Conservation (phyloP, 2,888 invertebrate species). For the Spodoptera picta region DNA sequence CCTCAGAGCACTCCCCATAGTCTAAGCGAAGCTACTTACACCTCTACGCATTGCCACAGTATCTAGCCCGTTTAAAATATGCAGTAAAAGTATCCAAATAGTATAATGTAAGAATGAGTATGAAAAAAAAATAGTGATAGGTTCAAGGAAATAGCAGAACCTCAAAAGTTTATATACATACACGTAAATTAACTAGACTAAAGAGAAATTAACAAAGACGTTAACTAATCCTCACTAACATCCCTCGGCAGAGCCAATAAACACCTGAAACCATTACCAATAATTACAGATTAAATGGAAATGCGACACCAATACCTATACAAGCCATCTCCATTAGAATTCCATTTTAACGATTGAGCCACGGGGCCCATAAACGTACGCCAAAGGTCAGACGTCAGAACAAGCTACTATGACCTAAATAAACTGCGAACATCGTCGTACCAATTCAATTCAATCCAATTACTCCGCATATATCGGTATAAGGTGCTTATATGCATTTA, state of each 20-base stretch:
- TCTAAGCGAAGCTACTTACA: too few species aligned
- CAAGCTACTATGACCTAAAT: constrained; percentile 78
- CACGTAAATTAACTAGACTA: too few species aligned
- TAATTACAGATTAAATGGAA: constrained; percentile 46
- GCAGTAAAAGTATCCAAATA: too few species aligned
- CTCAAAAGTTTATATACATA: too few species aligned
- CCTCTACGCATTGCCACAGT: too few species aligned
- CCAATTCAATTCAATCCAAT: constrained; percentile 84
- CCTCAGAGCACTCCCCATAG: too few species aligned
- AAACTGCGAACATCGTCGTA: constrained; percentile 74
- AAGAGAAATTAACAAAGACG: too few species aligned
- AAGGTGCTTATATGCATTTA: constrained; percentile 38
- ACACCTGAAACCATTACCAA: constrained; percentile 21
- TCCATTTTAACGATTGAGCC: constrained; percentile 64
- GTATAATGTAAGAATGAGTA: too few species aligned
- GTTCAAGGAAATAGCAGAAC: too few species aligned
- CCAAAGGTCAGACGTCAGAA: constrained; percentile 71
- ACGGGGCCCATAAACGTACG: constrained; percentile 59
- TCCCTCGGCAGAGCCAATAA: neutral
- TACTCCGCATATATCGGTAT: constrained; percentile 69
- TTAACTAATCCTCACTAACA: too few species aligned
- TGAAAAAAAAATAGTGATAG: too few species aligned
- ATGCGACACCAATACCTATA: constrained; percentile 35
- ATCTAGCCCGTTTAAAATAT: too few species aligned
- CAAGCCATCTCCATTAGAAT: constrained; percentile 62